Conservation (phyloP, 2,113 vertebrate genomes). For the Plotosus lineatus region DNA sequence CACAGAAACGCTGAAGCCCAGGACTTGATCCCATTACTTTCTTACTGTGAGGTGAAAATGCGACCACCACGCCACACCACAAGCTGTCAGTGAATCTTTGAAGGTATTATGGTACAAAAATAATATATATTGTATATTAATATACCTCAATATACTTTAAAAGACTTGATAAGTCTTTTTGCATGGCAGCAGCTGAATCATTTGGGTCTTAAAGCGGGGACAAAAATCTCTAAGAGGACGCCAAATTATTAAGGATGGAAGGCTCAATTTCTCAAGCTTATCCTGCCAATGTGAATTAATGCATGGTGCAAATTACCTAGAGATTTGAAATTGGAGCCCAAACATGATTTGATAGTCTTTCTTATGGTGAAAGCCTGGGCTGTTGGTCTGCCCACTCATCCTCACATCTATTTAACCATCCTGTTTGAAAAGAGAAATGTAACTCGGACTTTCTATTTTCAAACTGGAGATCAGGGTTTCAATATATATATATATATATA, state of each 20-base stretch:
- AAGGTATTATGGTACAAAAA: neutral
- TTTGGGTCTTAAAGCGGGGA: neutral
- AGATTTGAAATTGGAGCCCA: neutral
- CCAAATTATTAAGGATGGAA: neutral
- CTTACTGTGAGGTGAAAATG: too few relatives aligned
- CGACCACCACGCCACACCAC: too few relatives aligned
- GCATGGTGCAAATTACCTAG: neutral
- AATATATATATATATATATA: neutral
- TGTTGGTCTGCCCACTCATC: neutral
- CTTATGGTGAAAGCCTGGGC: neutral
- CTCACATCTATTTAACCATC: neutral
- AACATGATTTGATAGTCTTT: neutral
- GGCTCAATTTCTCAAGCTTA: neutral
- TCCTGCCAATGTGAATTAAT: neutral
- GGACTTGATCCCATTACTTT: too few relatives aligned
- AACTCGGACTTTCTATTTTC: neutral
- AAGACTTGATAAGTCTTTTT: neutral
- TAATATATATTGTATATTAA: too few relatives aligned
- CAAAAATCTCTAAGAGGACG: neutral
- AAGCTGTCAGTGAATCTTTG: neutral
- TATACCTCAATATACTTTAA: neutral
- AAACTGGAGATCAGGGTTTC: neutral
- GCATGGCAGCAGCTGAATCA: neutral
- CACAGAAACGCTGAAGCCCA: too few relatives aligned
- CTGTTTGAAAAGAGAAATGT: neutral